phyloP scores from a whole-genome alignment of 1,140 invertebrate genomes.

The Eriocheir sinensis region DNA sequence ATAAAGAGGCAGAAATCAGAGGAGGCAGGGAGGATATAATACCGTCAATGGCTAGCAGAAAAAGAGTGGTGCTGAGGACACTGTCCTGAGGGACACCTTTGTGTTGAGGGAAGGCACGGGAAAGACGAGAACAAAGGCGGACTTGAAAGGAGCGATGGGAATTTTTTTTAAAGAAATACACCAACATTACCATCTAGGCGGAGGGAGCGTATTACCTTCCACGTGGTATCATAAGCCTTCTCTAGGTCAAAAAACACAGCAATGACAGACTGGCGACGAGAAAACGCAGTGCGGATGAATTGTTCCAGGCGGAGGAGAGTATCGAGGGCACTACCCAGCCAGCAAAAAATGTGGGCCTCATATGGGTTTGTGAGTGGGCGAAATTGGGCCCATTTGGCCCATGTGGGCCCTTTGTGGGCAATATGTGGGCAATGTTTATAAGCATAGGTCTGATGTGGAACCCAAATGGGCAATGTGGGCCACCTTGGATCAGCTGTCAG shows the following conservation, averaged over 20 bases:
- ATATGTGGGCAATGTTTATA: too few species aligned
- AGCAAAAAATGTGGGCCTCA: too few species aligned
- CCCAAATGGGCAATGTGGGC: too few species aligned
- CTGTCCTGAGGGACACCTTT: neutral
- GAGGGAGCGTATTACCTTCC: neutral
- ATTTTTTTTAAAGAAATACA: slow-evolving; percentile 17
- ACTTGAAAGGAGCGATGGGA: neutral
- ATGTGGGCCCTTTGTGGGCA: too few species aligned
- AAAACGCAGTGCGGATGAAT: neutral
- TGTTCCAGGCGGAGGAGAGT: neutral
- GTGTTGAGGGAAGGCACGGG: neutral
- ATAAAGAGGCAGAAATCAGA: neutral
- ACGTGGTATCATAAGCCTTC: slow-evolving; percentile 13
- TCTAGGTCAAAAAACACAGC: slow-evolving; percentile 41
- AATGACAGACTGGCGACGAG: slow-evolving; percentile 25
- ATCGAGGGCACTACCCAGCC: too few species aligned
- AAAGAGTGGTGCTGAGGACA: slow-evolving; percentile 33
- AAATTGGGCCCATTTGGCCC: too few species aligned
- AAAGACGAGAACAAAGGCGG: neutral
- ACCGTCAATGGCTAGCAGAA: slow-evolving; percentile 34
- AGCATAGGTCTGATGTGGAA: too few species aligned
- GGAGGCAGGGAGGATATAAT: slow-evolving; percentile 19
- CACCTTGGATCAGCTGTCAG: too few species aligned
- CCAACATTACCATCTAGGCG: neutral
- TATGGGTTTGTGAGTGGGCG: too few species aligned